Evolutionary conservation across 2,113 vertebrate genomes (phyloP).

Genomic region (Ploceus nigricollis): DNA sequence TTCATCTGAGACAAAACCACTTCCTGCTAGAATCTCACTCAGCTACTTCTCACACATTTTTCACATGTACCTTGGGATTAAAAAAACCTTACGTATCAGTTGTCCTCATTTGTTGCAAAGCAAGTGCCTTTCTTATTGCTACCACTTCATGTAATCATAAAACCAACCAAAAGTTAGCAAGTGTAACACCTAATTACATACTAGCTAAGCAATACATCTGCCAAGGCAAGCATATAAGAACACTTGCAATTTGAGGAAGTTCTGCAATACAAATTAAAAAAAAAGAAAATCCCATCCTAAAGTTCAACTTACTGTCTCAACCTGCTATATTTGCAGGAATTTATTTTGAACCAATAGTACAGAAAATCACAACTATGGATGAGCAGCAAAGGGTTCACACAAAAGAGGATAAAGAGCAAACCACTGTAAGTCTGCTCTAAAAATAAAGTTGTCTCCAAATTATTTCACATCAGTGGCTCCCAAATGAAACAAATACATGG

Average conservation of each 20-base stretch:
- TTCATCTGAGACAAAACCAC: neutral
- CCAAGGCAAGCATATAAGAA: neutral
- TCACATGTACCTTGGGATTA: neutral
- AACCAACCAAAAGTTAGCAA: neutral
- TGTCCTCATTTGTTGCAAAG: neutral
- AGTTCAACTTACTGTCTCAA: neutral
- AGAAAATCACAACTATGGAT: neutral
- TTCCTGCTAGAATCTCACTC: neutral
- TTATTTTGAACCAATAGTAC: neutral
- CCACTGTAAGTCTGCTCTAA: neutral
- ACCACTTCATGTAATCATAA: neutral
- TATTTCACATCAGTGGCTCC: neutral
- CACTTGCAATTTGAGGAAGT: neutral
- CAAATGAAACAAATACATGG: neutral
- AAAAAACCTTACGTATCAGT: accelerated
- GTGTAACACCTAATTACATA: neutral
- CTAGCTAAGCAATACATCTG: neutral
- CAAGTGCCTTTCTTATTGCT: neutral
- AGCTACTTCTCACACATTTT: neutral
- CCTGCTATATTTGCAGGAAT: neutral
- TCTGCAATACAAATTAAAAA: neutral
- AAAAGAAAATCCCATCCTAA: neutral
- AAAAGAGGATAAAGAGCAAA: neutral
- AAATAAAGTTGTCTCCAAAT: neutral
- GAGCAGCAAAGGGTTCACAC: neutral